Conservation (phyloP, 2,888 invertebrate species). For the Leptinotarsa rubiginosa region DNA sequence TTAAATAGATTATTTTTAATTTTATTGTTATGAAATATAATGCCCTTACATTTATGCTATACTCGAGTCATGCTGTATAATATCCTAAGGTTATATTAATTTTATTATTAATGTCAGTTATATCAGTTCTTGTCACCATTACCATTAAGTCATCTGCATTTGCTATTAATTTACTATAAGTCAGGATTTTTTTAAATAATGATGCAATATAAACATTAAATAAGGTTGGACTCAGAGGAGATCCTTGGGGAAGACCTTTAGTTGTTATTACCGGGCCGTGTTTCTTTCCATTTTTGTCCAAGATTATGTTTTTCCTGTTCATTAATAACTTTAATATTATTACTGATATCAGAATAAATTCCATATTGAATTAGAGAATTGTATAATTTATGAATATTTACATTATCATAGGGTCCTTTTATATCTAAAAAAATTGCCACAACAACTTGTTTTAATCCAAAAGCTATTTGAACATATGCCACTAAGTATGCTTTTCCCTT, state of each 20-base stretch:
- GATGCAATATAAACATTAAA: constrained; percentile 28
- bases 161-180: constrained; percentile 10
- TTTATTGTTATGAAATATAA: too few species aligned
- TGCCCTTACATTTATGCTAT: too few species aligned
- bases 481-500: background rate
- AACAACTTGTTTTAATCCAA: too few species aligned
- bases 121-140: background rate
- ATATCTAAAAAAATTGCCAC: too few species aligned
- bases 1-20: too few species aligned
- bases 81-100: constrained; percentile 2
- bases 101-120: background rate
- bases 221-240: constrained; percentile 2
- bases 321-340: background rate
- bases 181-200: constrained; percentile 16
- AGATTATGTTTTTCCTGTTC: background rate
- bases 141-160: constrained; percentile 19
- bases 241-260: background rate
- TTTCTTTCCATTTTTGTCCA: too few species aligned
- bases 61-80: too few species aligned
- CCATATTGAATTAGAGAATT: background rate
- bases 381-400: too few species aligned
- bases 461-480: too few species aligned
- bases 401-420: too few species aligned
- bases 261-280: too few species aligned
- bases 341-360: background rate